Base-by-base conservation (phyloP, 92 coral and sea anemone genomes). In the Siderastrea radians region DNA sequence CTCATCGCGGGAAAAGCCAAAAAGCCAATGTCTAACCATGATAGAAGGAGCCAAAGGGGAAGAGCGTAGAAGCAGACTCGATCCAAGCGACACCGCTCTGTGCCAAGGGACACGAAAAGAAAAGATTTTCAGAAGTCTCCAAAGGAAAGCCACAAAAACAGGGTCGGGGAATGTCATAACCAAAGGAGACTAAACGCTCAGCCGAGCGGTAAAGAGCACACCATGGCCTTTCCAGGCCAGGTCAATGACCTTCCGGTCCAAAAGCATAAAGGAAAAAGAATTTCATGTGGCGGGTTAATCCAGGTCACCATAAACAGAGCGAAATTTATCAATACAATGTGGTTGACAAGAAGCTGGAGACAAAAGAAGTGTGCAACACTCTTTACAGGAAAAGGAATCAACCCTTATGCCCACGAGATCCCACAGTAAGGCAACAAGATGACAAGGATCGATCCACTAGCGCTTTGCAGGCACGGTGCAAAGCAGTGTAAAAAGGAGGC, bases 261-360 rank as follows among this genome's bases (percentile, higher is more conserved):
- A 13, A 4, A 72, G 74, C 4, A 58, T 15, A 14, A 76, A 53
- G 44, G 53, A 86, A 6, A 88, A 43, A 1, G 83, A 86, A 13
- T 53, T 3, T 88, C 92, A 88, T 12, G 79, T 73, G 16, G 83
- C 49, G 45, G 87, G 13, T 88, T 84, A 88, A 57, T 81, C 54
- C 5, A 70, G 44, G 4, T 49, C 58, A 47, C 87, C 77, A 49
- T 74, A 75, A 13, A 13, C 3, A 0, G 87, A 75, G 1, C 19
- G 17, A 51, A 80, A 88, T 75, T 88, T 88, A 38, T 68, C 3
- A 4, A 82, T 43, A 38, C 92, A 88, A 57, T 88, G 88, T 43
- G 87, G 82, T 6, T 49, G 63, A 74, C 12, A 49, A 7, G 0
- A 38, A 58, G 38, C 62, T 11, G 48, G 57, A 17, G 14, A 0